These are phyloP conservation scores for Knipowitschia caucasica DNA, from an alignment of 2,797 vertebrate genomes.

Conservation along the genomic window DNA sequence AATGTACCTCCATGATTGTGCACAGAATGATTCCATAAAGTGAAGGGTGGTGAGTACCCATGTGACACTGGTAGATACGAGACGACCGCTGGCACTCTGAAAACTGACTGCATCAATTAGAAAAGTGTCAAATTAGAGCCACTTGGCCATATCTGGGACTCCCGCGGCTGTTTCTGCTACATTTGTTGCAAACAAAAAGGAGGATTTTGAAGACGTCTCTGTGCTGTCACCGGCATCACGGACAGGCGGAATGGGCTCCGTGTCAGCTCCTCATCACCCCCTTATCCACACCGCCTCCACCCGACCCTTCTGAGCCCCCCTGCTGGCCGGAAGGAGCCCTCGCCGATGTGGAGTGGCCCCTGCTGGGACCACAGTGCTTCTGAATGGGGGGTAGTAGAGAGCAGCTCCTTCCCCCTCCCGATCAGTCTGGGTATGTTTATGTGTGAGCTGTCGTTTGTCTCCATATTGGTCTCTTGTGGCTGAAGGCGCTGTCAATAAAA, in stretches of 20 bases:
- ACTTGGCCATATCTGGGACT: constrained; percentile 55
- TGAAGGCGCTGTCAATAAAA: constrained; percentile 35
- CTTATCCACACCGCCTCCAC: neutral
- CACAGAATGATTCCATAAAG: neutral
- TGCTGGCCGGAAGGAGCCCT: constrained; percentile 69
- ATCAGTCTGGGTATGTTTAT: constrained; percentile 33
- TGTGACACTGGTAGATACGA: constrained; percentile 1
- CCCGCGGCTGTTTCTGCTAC: constrained; percentile 76
- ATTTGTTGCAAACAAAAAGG: constrained; percentile 78
- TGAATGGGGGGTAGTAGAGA: constrained; percentile 31
- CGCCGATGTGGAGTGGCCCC: constrained; percentile 70
- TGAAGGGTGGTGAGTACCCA: neutral
- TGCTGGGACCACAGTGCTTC: constrained; percentile 67
- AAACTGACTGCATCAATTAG: constrained; percentile 39
- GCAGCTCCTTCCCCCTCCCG: constrained; percentile 55
- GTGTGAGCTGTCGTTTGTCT: constrained; percentile 48
- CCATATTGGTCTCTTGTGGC: constrained; percentile 33
- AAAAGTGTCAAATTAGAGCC: constrained; percentile 46
- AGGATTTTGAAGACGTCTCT: constrained; percentile 62
- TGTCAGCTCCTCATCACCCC: constrained; percentile 65
- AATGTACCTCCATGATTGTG: neutral
- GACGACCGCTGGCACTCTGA: constrained; percentile 31
- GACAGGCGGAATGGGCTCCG: constrained; percentile 67
- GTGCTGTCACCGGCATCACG: constrained; percentile 75
- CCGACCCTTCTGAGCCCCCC: constrained; percentile 43